Evolutionary conservation across 2,113 vertebrate species (phyloP).

Genomic region (Aegithalos caudatus): DNA sequence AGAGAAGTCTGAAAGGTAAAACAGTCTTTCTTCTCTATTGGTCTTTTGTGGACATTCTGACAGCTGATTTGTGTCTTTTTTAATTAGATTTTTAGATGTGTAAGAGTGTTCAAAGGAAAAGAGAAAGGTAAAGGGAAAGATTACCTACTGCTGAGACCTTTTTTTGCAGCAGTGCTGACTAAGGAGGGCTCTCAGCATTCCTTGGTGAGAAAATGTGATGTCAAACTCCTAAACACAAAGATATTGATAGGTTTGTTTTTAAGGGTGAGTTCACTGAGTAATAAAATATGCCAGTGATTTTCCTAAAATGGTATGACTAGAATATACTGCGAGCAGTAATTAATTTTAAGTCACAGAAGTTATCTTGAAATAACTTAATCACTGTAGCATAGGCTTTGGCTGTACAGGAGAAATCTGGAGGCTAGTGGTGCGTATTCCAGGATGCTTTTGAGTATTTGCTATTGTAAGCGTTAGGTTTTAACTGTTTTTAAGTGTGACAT

Average conservation of each 20-base stretch:
- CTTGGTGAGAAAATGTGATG: background rate
- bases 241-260: background rate
- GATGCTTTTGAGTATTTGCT: background rate
- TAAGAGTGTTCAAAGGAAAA: background rate
- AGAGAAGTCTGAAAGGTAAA: slow-evolving; percentile 48
- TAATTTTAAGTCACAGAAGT: background rate
- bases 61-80: background rate
- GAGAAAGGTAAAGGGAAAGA: background rate
- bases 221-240: background rate
- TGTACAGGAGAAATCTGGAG: background rate
- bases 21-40: background rate
- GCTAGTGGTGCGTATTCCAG: background rate
- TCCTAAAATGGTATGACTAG: background rate
- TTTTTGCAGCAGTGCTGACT: background rate
- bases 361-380: background rate
- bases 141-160: background rate
- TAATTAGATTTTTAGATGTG: background rate
- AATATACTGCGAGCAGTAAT: background rate
- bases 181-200: background rate
- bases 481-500: background rate
- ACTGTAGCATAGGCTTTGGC: background rate
- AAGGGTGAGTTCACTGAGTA: background rate
- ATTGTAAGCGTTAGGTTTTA: background rate
- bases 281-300: background rate
- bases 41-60: background rate